Evolutionary conservation across 2,113 vertebrate species (phyloP).

Genomic region (Xiphophorus hellerii): DNA sequence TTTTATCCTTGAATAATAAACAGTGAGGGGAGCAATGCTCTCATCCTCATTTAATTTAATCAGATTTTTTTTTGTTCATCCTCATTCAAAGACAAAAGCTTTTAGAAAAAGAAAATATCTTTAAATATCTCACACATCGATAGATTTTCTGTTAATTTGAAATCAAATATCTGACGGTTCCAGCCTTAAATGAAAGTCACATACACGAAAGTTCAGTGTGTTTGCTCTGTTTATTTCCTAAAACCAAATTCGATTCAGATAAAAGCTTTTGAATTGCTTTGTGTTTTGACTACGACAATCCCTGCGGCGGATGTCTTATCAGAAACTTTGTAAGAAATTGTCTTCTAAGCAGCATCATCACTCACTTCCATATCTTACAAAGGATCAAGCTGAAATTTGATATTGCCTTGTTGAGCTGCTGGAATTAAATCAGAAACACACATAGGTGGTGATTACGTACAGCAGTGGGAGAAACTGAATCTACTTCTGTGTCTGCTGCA

Average conservation of each 20-base stretch:
- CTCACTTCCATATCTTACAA: background rate
- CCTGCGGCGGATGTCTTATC: slow-evolving; percentile 33
- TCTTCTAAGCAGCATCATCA: slow-evolving; percentile 22
- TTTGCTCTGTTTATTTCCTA: slow-evolving; percentile 8
- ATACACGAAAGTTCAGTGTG: background rate
- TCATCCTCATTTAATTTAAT: background rate
- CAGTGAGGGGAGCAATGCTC: background rate
- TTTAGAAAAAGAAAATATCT: background rate
- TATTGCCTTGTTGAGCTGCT: slow-evolving; percentile 34
- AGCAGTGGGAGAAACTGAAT: slow-evolving; percentile 5
- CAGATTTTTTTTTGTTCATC: background rate
- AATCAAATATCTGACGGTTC: slow-evolving; percentile 5
- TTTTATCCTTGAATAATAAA: slow-evolving; percentile 7
- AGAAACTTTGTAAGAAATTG: slow-evolving; percentile 13
- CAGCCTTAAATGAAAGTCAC: background rate
- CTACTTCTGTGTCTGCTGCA: slow-evolving; percentile 21
- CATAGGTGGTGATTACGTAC: slow-evolving; percentile 28
- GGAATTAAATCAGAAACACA: slow-evolving; percentile 30
- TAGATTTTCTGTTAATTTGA: background rate
- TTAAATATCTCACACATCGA: too few species aligned
- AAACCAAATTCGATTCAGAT: slow-evolving; percentile 58
- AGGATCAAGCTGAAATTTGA: slow-evolving; percentile 28
- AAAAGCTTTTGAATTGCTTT: slow-evolving; percentile 59
- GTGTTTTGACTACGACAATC: slow-evolving; percentile 15
- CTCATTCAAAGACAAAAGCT: background rate